Evolutionary conservation across 2,888 invertebrate genomes (phyloP), one percentile per base, ranked within the genome.

Genomic region (Napeogenes inachia): DNA sequence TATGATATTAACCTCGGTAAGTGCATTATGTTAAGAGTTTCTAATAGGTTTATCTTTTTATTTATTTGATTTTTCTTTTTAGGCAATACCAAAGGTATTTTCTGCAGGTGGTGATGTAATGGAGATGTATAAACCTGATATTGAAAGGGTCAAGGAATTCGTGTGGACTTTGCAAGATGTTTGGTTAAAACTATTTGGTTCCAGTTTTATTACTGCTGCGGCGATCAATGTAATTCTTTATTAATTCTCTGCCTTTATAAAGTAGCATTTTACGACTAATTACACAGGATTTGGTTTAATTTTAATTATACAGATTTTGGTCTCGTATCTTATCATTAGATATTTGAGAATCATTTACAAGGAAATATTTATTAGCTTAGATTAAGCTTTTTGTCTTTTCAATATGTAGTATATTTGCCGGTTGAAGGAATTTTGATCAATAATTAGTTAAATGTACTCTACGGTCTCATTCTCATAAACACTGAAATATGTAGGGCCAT

Each of bases 91-190:
- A 56, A 93, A 93, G 63, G 92, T 96, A 55, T 97, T 97, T 78
- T 94, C 94, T 3, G 97, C 94, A 35, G 97, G 97, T 5, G 83
- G 97, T 66, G 97, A 97, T 75, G 95, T 97, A 45, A 91, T 94
- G 84, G 97, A 97, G 88, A 95, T 97, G 95, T 96, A 96, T 77
- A 94, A 96, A 78, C 94, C 96, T 0, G 92, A 96, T 56, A 78
- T 90, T 58, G 93, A 94, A 38, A 89, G 95, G 66, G 81, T 93
- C 0, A 92, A 91, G 65, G 85, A 91, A 47, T 97, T 95, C 79
- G 97, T 97, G 97, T 89, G 87, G 0, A 88, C 93, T 0, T 81
- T 97, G 2, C 97, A 97, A 85, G 94, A 95, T 57, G 92, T 94
- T 21, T 97, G 96, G 96, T 76, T 96, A 42, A 93, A 94, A 69